Evolutionary conservation across 2,113 vertebrate genomes (phyloP), one percentile per base, ranked within the genome.

Genomic region (Ctenomys sociabilis): DNA sequence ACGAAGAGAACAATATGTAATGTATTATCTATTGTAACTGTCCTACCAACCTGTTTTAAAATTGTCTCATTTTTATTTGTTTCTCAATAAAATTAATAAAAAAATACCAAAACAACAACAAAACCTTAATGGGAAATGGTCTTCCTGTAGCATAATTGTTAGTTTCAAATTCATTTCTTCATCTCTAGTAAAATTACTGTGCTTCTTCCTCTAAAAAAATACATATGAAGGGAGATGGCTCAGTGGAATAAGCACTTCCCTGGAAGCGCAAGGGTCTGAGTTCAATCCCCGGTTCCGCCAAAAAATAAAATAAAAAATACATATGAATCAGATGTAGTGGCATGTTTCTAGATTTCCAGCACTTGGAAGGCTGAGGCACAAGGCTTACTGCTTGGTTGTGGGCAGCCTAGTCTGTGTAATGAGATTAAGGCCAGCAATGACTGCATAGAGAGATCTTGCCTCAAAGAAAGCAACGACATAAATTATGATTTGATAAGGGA

Each of bases 121-220:
- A 49, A 49, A 57, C 2, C 49, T 14, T 57, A 83, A 19, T 70
- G 26, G 22, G 0, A 45, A 64, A 87, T 54, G 8, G 11, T 49
- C n/a, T 81, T 12, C 45, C 86, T 61, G 80, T 91, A 88, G 8
- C 11, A n/a, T 85, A 95, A 61, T 1, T 22, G 49, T 90, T 81
- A 68, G 24, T 66, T 89, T 70, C 24, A 1, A 96, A 84, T 61
- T 91, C 40, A 26, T 59, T 93, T 63, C 91, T 63, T 81, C 4
- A 70, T 77, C 17, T 5, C 45, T 68, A 24, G 2, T 90, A 82
- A 96, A 95, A 90, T 73, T 12, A 91, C 86, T 84, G 77, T 82
- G 40, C 32, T 92, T 87, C 32, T 77, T 17, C 66, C 57, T 85
- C 54, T 78, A 66, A 93, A n/a, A n/a, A n/a, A n/a, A n/a, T n/a